Percentiles rank a stretch among this genome's conserved stretches.
Evolutionary conservation across 2,888 invertebrate genomes (phyloP).

Genomic region (Eupithecia insigniata): DNA sequence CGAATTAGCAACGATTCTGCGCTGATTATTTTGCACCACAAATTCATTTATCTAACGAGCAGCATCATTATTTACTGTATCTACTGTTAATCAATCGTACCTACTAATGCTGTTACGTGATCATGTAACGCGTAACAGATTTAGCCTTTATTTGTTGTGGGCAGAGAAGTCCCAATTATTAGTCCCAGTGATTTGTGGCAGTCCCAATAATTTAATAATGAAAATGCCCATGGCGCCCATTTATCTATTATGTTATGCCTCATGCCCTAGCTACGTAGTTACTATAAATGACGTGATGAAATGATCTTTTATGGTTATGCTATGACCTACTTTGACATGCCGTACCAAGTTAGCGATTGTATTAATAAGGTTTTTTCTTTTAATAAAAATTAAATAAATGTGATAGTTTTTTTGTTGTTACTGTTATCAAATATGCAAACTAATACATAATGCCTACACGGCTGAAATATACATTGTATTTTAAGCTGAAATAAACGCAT

Average conservation of each 20-base stretch:
- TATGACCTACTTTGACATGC: neutral
- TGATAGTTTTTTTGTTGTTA: neutral
- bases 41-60: slow-evolving; percentile 10
- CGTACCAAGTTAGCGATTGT: neutral
- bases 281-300: neutral
- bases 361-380: neutral
- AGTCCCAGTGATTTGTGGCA: neutral
- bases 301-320: neutral
- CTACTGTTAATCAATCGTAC: slow-evolving; percentile 8
- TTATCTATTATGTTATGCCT: neutral
- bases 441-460: too few relatives aligned
- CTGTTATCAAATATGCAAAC: too few relatives aligned
- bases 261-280: neutral
- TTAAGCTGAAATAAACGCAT: too few relatives aligned
- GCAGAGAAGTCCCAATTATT: neutral
- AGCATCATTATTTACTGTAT: slow-evolving; percentile 12
- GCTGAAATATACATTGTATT: too few relatives aligned
- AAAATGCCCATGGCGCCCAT: neutral
- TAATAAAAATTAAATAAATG: neutral
- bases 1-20: neutral
- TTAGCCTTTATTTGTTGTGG: neutral
- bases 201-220: neutral
- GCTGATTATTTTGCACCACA: slow-evolving; percentile 11
- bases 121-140: neutral
- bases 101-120: neutral